These are phyloP conservation scores for Saccostrea glomerata DNA, from an alignment of 1,140 invertebrate genomes.

Conservation along the genomic window DNA sequence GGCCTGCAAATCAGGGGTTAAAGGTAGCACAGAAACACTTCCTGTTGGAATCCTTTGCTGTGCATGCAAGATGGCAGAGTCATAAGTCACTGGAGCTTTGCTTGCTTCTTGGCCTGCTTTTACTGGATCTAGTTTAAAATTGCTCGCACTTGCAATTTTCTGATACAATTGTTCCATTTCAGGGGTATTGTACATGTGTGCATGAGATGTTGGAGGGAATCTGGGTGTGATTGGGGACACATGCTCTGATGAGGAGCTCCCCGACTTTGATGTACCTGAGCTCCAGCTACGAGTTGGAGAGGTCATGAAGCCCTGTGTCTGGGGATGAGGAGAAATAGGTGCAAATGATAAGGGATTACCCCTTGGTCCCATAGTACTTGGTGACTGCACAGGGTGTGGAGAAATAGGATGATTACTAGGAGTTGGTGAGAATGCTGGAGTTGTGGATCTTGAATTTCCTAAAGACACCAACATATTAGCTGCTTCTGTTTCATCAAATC, in stretches of 20 bases:
- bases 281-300: constrained; percentile 75
- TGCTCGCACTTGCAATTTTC: constrained; percentile 53
- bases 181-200: constrained; percentile 57
- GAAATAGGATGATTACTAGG: constrained; percentile 74
- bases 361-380: constrained; percentile 56
- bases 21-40: constrained; percentile 48
- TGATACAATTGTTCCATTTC: constrained; percentile 57
- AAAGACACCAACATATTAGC: constrained; percentile 97
- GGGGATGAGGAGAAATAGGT: constrained; percentile 76
- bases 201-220: constrained; percentile 59
- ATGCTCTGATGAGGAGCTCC: constrained; percentile 73
- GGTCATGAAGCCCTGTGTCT: constrained; percentile 67
- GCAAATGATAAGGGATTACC: constrained; percentile 72
- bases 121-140: constrained; percentile 67
- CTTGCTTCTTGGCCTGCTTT: constrained; percentile 71
- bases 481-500: constrained; percentile 94
- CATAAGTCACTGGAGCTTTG: constrained; percentile 62
- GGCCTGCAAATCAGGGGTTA: constrained; percentile 38
- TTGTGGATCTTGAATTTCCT: constrained; percentile 87
- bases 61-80: constrained; percentile 48
- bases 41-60: constrained; percentile 21
- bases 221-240: constrained; percentile 75
- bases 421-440: constrained; percentile 85
- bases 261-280: constrained; percentile 72
- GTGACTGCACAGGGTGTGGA: constrained; percentile 63